phyloP scores from a whole-genome alignment of 2,113 vertebrate species.

The Laticauda laticaudata region DNA sequence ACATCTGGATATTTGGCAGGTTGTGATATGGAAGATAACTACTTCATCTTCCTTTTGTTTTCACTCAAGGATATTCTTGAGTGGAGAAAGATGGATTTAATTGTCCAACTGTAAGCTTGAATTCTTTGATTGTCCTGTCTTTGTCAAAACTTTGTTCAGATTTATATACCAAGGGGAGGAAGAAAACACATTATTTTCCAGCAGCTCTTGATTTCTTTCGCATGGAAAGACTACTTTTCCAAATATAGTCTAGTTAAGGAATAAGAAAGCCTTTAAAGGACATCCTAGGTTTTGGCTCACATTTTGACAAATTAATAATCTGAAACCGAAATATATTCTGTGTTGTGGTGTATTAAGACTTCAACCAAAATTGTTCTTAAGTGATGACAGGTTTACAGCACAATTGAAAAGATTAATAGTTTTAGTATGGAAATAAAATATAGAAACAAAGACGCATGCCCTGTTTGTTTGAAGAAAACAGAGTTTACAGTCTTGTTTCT shows the following conservation, averaged over 20 bases:
- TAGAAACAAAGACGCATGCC: neutral
- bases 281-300: slow-evolving; percentile 15
- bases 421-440: slow-evolving; percentile 12
- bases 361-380: slow-evolving; percentile 37
- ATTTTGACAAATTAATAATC: slow-evolving; percentile 53
- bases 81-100: slow-evolving; percentile 31
- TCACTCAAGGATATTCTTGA: slow-evolving; percentile 28
- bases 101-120: slow-evolving; percentile 33
- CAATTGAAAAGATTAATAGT: slow-evolving; percentile 24
- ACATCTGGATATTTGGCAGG: slow-evolving; percentile 55
- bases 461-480: slow-evolving; percentile 17
- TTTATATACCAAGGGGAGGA: slow-evolving; percentile 51
- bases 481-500: neutral
- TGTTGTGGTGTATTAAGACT: slow-evolving; percentile 20
- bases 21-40: slow-evolving; percentile 34
- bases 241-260: slow-evolving; percentile 39
- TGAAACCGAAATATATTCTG: slow-evolving; percentile 28
- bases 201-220: slow-evolving; percentile 68
- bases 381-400: slow-evolving; percentile 33
- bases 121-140: slow-evolving; percentile 55
- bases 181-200: slow-evolving; percentile 49
- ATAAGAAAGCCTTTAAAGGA: slow-evolving; percentile 37
- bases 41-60: slow-evolving; percentile 44
- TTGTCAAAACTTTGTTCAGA: slow-evolving; percentile 62
- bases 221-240: slow-evolving; percentile 50